phyloP scores from a whole-genome alignment of 2,888 invertebrate species.

The Rugalucina vietnamica region DNA sequence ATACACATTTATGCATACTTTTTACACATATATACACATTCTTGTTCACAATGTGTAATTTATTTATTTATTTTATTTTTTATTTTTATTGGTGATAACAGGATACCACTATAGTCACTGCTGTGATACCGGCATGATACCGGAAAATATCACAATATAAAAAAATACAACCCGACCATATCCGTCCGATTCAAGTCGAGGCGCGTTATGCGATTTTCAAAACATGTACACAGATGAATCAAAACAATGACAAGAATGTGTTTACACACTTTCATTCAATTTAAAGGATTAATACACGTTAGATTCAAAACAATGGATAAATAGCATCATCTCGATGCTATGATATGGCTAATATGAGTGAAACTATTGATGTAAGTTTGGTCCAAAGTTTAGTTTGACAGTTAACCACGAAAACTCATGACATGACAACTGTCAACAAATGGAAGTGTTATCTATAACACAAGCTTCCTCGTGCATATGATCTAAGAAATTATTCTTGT shows the following conservation, averaged over 20 bases:
- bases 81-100: too few species aligned
- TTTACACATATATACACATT: too few species aligned
- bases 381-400: slow-evolving; percentile 12
- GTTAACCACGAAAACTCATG: slow-evolving; percentile 53
- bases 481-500: too few species aligned
- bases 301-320: slow-evolving; percentile 37
- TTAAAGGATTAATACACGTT: slow-evolving; percentile 52
- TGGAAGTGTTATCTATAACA: too few species aligned
- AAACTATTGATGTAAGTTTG: slow-evolving; percentile 71
- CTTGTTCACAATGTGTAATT: too few species aligned
- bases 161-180: slow-evolving; percentile 21
- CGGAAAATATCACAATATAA: too few species aligned
- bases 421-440: slow-evolving; percentile 13
- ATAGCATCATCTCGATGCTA: slow-evolving; percentile 26
- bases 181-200: slow-evolving; percentile 68
- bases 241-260: slow-evolving; percentile 55
- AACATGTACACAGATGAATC: slow-evolving; percentile 55
- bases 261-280: slow-evolving; percentile 31
- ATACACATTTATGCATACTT: too few species aligned
- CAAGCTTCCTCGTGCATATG: too few species aligned
- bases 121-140: too few species aligned
- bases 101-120: too few species aligned
- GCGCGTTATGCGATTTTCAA: slow-evolving; percentile 67
- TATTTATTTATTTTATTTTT: too few species aligned
- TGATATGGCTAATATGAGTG: slow-evolving; percentile 65